These are phyloP conservation scores for Yponomeuta sedellus DNA, from an alignment of 2,888 invertebrate genomes.

Conservation along the genomic window DNA sequence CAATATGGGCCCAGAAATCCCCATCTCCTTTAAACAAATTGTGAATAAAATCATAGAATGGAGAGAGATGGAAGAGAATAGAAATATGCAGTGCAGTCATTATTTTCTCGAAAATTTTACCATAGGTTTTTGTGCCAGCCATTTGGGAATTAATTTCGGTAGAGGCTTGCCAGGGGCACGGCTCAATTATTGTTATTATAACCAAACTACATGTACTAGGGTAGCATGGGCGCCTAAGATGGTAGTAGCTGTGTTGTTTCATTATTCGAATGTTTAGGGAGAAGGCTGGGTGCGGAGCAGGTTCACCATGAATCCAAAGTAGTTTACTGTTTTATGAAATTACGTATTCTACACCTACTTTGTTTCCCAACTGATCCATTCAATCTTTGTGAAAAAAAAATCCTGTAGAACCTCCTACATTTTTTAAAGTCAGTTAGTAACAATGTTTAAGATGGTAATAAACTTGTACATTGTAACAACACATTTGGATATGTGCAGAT, in stretches of 20 bases:
- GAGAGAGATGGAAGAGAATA: no score
- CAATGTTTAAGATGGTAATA: no score
- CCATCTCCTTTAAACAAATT: no score
- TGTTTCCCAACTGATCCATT: background rate
- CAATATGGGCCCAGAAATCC: no score
- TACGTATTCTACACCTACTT: slow-evolving; percentile 1
- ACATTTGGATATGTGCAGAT: no score
- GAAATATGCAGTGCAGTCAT: no score
- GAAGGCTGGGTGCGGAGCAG: slow-evolving; percentile 21
- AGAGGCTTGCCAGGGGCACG: slow-evolving; percentile 1
- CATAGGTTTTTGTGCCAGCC: background rate
- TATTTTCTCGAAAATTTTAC: background rate
- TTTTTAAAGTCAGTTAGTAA: no score
- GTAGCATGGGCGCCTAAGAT: slow-evolving; percentile 67
- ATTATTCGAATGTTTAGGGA: slow-evolving; percentile 59
- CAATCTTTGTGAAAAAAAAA: background rate
- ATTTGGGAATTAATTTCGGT: slow-evolving; percentile 7
- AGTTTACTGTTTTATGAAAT: background rate
- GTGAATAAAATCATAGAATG: no score
- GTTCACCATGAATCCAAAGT: background rate
- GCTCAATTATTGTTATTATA: slow-evolving; percentile 7
- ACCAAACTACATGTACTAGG: slow-evolving; percentile 34
- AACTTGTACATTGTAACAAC: no score
- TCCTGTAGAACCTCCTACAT: no score
- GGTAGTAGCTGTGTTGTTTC: slow-evolving; percentile 67